Percentiles rank a stretch among this genome's conserved stretches.
phyloP scores from a whole-genome alignment of 2,113 vertebrate species.

The Microcebus lehilahytsara region DNA sequence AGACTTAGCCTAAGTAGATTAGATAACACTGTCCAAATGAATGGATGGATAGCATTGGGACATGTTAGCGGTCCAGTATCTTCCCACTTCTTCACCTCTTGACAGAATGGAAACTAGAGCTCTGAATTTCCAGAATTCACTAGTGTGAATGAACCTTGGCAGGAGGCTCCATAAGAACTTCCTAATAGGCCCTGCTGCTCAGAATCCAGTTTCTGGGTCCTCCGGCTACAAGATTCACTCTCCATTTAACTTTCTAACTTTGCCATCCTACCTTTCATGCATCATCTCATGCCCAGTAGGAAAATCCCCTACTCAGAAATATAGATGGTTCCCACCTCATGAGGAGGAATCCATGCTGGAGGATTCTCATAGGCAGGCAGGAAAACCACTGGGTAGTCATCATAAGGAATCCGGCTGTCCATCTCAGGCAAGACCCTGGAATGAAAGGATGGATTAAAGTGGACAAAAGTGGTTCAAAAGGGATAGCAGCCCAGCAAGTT shows the following conservation, averaged over 20 bases:
- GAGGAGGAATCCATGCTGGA: slow-evolving; percentile 93
- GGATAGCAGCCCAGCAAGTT: background rate
- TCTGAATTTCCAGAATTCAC: slow-evolving; percentile 53
- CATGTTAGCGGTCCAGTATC: background rate
- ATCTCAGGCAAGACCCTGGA: slow-evolving; percentile 77
- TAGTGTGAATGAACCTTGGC: background rate
- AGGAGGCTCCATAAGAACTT: background rate
- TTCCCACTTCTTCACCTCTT: background rate
- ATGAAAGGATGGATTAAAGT: slow-evolving; percentile 18
- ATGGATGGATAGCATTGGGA: background rate
- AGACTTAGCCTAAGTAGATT: background rate
- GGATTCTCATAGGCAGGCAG: slow-evolving; percentile 96
- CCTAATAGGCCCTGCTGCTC: background rate
- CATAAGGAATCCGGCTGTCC: slow-evolving; percentile 93
- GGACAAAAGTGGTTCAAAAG: slow-evolving; percentile 39
- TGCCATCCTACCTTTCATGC: background rate
- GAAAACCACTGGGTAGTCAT: slow-evolving; percentile 96
- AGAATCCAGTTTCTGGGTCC: slow-evolving; percentile 17
- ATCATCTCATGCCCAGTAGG: background rate
- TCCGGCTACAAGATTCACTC: background rate
- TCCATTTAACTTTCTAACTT: background rate
- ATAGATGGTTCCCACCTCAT: slow-evolving; percentile 86
- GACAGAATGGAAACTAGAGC: slow-evolving; percentile 30
- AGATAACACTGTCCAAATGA: background rate
- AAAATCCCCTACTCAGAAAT: background rate